Evolutionary conservation across 1,140 invertebrate species (phyloP).

Genomic region (Drosophila novamexicana): DNA sequence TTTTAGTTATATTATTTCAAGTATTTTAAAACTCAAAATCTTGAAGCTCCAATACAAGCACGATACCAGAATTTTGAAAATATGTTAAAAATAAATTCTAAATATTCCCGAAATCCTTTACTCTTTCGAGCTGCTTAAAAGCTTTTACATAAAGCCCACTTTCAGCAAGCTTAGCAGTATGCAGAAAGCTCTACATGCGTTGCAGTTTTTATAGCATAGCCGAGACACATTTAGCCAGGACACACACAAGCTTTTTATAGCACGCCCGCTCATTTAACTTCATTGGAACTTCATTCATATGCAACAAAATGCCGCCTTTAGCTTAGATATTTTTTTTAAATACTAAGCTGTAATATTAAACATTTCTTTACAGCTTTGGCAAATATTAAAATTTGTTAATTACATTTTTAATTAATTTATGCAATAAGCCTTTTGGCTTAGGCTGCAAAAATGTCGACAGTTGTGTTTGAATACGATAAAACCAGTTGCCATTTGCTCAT

Average conservation of each 20-base stretch:
- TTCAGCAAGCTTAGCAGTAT: not conserved
- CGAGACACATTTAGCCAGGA: conserved; percentile 21
- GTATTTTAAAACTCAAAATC: too few species aligned
- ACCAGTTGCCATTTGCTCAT: conserved; percentile 59
- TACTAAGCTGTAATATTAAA: not conserved
- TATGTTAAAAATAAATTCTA: too few species aligned
- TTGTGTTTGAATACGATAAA: conserved; percentile 35
- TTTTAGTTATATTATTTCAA: too few species aligned
- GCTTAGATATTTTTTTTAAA: not conserved
- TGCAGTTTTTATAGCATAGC: conserved; percentile 25
- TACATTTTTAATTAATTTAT: conserved; percentile 6
- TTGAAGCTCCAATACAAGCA: too few species aligned
- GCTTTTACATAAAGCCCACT: not conserved
- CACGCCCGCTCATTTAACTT: not conserved
- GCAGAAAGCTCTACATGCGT: not conserved
- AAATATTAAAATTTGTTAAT: not conserved
- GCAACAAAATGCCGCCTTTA: not conserved
- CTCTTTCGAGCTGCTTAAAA: not conserved
- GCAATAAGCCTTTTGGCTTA: conserved; percentile 5
- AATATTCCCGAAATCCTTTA: too few species aligned
- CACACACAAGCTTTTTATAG: conserved; percentile 41
- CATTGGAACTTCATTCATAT: not conserved
- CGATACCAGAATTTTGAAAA: too few species aligned
- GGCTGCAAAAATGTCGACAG: conserved; percentile 50
- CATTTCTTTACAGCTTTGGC: conserved; percentile 2